phyloP scores from a whole-genome alignment of 1,140 invertebrate species.

The Dysdera silvatica region DNA sequence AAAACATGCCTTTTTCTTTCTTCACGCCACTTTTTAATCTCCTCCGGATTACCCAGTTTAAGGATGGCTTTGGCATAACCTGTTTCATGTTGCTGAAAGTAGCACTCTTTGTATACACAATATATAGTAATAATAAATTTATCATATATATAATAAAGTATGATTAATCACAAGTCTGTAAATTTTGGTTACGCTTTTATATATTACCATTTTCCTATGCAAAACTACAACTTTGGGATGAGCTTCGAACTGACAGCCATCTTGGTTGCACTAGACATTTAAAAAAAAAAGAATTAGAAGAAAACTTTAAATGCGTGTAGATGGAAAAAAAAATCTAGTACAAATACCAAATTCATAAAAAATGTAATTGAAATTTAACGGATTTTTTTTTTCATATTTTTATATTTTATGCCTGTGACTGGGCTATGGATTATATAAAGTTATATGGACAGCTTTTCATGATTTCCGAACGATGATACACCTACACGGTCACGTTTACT shows the following conservation, averaged over 20 bases:
- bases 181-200: neutral
- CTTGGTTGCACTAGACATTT: neutral
- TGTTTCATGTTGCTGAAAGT: constrained; percentile 26
- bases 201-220: constrained; percentile 26
- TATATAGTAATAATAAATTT: neutral
- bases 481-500: too few species aligned
- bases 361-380: too few species aligned
- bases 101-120: neutral
- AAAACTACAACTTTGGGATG: constrained; percentile 21
- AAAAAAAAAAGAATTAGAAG: neutral
- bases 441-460: too few species aligned
- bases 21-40: constrained; percentile 20
- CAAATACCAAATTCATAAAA: too few species aligned
- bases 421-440: too few species aligned
- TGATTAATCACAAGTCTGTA: neutral
- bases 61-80: constrained; percentile 18
- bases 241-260: constrained; percentile 10
- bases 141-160: neutral
- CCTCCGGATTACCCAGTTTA: constrained; percentile 14
- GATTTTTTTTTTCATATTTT: too few species aligned
- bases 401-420: too few species aligned
- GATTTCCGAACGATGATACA: too few species aligned
- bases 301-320: too few species aligned
- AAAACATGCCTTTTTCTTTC: constrained; percentile 9
- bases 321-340: too few species aligned